Base-by-base conservation (phyloP, 2,888 invertebrate genomes). In the Halocaridina rubra region DNA sequence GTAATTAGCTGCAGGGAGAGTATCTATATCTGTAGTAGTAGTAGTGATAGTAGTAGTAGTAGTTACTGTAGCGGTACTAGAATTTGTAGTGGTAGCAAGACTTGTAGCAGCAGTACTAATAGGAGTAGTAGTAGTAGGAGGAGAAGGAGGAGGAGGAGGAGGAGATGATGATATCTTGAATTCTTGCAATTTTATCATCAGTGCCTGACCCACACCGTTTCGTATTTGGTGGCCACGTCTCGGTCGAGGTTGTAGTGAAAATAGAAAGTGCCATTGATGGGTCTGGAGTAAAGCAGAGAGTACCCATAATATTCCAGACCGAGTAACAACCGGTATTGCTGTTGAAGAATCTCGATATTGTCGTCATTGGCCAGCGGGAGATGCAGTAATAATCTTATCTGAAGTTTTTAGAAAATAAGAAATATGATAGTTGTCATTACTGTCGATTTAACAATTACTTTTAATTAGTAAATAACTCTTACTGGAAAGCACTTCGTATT, bases 231-330 rank as follows among this genome's bases (percentile, higher is more conserved):
- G 30, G 59, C 77, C 19, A 84, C 24, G 27, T 32, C n/a, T 7
- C 39, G 19, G 5, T 78, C 46, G 10, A 84, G 4, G 72, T 71
- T 46, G 7, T 33, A 33, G 46, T 78, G 78, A 16, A n/a, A 19
- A 32, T 84, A 84, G 22, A 13, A 32, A 46, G 71, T 46, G 59
- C 74, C 78, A 13, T 57, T 71, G 22, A 84, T 59, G 22, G 61
- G 72, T 3, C 82, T 57, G 10, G 82, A 78, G 78, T 78, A 72
- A 10, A 84, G 39, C 4, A 84, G 61, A 7, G n/a, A 33, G 46
- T 64, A 84, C 27, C 78, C 82, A 30, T 84, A 61, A 72, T 84
- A 84, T 39, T 84, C 78, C 33, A 84, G 72, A 7, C 82, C 82
- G 27, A 84, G 24, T 32, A 84, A 27, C 32, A 78, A 29, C 0